Conservation (phyloP, 2,888 invertebrate species). For the Zonitis immaculata region DNA sequence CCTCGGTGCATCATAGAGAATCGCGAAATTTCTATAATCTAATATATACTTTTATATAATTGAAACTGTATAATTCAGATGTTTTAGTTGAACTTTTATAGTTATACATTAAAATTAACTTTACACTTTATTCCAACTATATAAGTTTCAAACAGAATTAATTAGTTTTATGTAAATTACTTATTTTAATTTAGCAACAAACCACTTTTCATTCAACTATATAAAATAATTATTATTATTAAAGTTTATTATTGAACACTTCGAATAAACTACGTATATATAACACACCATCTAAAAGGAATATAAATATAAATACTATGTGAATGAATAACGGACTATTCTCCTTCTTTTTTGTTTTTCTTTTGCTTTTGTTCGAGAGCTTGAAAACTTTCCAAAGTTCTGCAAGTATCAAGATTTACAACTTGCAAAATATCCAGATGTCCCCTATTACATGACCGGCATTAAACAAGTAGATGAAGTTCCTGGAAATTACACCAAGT, state of each 20-base stretch:
- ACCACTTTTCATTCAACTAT: too few species aligned
- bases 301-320: too few species aligned
- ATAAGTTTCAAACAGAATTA: not conserved
- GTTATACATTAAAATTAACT: slow-evolving; percentile 7
- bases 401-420: slow-evolving; percentile 29
- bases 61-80: not conserved
- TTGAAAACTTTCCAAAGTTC: slow-evolving; percentile 9
- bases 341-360: too few species aligned
- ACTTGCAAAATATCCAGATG: slow-evolving; percentile 34
- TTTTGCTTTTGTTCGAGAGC: too few species aligned
- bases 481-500: slow-evolving; percentile 29
- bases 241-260: too few species aligned
- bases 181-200: slow-evolving; percentile 2
- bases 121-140: slow-evolving; percentile 7
- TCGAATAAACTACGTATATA: too few species aligned
- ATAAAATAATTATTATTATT: too few species aligned
- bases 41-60: too few species aligned
- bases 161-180: not conserved
- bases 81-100: slow-evolving; percentile 11
- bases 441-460: slow-evolving; percentile 33
- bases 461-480: slow-evolving; percentile 23
- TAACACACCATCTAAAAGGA: too few species aligned
- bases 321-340: slow-evolving; percentile 9
- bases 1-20: not conserved
- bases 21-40: too few species aligned